Evolutionary conservation across 2,797 vertebrate species (phyloP).

Genomic region (Anniella stebbinsi): DNA sequence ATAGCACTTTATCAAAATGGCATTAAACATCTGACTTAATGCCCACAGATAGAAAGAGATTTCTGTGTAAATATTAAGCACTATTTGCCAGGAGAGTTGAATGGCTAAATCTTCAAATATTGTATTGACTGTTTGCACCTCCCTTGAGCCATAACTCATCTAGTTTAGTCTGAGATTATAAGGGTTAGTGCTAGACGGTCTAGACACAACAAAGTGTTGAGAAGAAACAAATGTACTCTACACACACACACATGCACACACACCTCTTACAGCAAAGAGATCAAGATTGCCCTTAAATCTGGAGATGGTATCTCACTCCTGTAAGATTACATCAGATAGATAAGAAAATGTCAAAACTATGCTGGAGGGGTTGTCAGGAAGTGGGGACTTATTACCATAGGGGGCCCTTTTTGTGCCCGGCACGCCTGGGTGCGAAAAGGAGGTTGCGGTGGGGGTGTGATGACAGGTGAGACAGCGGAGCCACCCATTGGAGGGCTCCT

Average conservation of each 20-base stretch:
- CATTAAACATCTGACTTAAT: conserved; percentile 33
- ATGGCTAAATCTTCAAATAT: conserved; percentile 33
- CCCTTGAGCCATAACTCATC: conserved; percentile 19
- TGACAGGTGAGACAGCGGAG: no score
- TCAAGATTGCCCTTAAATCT: background rate
- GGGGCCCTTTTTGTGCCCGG: no score
- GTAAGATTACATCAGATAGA: no score
- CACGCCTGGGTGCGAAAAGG: no score
- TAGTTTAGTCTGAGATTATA: conserved; percentile 36
- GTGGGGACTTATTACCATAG: no score
- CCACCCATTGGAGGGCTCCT: no score
- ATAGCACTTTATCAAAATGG: conserved; percentile 15
- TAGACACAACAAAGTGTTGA: background rate
- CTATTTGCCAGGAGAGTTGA: conserved; percentile 14
- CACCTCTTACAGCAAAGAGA: background rate
- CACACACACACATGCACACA: background rate
- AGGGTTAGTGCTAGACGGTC: background rate
- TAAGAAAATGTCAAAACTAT: no score
- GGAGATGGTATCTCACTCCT: no score
- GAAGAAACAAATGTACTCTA: background rate
- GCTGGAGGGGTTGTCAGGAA: no score
- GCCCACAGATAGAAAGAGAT: conserved; percentile 3
- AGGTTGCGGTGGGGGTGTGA: no score
- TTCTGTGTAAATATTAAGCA: conserved; percentile 13
- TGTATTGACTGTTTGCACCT: conserved; percentile 17